Conservation (phyloP, 2,797 vertebrate genomes). For the Sebastes baramenuke region DNA sequence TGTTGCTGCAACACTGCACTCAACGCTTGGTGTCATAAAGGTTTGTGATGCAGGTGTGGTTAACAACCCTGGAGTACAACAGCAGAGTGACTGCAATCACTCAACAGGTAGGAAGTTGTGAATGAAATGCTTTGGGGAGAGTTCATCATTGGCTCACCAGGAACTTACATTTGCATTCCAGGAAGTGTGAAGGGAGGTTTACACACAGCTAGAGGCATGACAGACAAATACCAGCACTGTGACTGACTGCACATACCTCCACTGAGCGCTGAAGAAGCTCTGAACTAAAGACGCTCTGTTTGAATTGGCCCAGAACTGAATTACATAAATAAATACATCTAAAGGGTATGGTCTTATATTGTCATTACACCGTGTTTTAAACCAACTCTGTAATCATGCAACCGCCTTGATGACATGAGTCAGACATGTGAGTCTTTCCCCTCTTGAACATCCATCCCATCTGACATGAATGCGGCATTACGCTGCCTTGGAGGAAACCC, state of each 20-base stretch:
- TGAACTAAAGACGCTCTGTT: background rate
- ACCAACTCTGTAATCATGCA: background rate
- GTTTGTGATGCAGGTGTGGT: slow-evolving; percentile 1
- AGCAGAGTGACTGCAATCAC: background rate
- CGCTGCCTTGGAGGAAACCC: background rate
- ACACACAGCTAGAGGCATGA: slow-evolving; percentile 11
- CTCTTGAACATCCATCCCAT: background rate
- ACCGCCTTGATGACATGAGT: background rate
- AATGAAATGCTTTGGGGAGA: slow-evolving; percentile 24
- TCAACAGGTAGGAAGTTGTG: slow-evolving; percentile 9
- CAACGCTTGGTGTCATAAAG: background rate
- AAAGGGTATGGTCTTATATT: background rate
- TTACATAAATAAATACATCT: background rate
- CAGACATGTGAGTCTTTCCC: background rate
- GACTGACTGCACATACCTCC: background rate
- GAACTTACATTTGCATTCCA: slow-evolving; percentile 31
- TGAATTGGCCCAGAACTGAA: background rate
- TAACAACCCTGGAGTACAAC: background rate
- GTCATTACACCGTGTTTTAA: background rate
- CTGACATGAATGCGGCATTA: background rate
- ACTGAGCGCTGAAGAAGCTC: background rate
- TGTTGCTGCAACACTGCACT: background rate
- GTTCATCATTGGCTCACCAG: slow-evolving; percentile 6
- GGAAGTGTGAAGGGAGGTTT: slow-evolving; percentile 7
- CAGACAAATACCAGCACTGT: background rate